A percentile compares a stretch with the other conserved stretches of the same genome.
These are phyloP conservation scores for Scolopax bukidnonensis DNA, from an alignment of 2,797 vertebrate genomes.

Conservation along the genomic window DNA sequence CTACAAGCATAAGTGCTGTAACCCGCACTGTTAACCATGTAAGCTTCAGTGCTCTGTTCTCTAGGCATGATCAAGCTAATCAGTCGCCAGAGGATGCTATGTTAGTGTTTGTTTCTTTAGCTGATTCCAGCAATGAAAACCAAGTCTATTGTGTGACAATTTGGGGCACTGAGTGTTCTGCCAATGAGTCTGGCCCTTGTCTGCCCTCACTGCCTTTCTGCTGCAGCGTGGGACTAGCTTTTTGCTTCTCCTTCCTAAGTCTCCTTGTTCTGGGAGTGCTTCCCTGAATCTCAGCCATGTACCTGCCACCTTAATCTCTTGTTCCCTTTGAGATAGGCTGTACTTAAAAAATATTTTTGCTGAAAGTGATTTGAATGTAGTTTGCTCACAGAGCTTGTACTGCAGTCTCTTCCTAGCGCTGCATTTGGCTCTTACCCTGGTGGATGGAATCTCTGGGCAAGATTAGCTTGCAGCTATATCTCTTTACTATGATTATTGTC, in stretches of 20 bases:
- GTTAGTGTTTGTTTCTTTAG: not conserved
- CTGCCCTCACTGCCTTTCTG: not conserved
- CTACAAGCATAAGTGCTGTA: not conserved
- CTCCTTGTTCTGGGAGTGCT: not conserved
- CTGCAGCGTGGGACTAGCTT: not conserved
- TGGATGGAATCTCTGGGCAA: not conserved
- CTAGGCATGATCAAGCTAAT: not conserved
- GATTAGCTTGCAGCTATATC: not conserved
- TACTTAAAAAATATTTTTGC: not conserved
- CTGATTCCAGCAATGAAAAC: not conserved
- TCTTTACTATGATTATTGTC: conserved; percentile 25
- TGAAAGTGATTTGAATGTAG: not conserved
- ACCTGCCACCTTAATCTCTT: not conserved
- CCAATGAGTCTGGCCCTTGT: not conserved
- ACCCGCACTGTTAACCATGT: not conserved
- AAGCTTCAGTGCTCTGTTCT: not conserved
- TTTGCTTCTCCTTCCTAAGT: not conserved
- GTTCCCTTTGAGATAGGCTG: not conserved
- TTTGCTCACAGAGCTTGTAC: not conserved
- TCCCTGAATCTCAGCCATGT: not conserved
- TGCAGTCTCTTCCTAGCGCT: not conserved
- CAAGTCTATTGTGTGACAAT: not conserved
- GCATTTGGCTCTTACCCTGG: not conserved
- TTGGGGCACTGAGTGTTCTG: not conserved
- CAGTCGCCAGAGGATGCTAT: not conserved